Conservation (phyloP, 2,113 vertebrate genomes). For the Eulacestoma nigropectus region DNA sequence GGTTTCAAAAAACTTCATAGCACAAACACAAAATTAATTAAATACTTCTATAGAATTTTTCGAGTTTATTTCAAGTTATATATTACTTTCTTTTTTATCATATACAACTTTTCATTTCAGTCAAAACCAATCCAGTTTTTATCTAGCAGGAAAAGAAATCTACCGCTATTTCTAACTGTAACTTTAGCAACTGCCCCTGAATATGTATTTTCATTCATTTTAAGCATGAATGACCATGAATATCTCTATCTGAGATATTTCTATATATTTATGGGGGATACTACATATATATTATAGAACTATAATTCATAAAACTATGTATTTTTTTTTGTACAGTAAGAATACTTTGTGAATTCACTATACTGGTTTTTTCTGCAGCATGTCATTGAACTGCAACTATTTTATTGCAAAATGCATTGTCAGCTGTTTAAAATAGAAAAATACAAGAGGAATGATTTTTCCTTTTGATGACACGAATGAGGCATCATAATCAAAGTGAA, state of each 20-base stretch:
- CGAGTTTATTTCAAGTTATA: neutral
- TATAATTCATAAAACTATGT: neutral
- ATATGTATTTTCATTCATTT: conserved; percentile 2
- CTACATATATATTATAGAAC: no score
- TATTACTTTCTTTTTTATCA: neutral
- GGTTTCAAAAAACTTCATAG: neutral
- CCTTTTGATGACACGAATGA: conserved; percentile 35
- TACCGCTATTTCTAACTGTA: neutral
- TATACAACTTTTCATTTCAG: neutral
- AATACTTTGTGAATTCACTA: neutral
- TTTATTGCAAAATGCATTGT: conserved; percentile 29
- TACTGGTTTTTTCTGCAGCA: neutral
- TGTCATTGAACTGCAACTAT: conserved; percentile 17
- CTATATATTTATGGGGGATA: neutral
- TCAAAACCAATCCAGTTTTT: neutral
- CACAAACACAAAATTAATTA: neutral
- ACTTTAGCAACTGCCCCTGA: neutral
- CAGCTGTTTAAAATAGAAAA: neutral
- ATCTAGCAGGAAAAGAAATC: neutral
- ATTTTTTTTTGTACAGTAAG: neutral
- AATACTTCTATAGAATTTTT: neutral
- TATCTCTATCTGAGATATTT: neutral
- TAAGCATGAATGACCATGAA: neutral
- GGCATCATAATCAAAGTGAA: conserved; percentile 34
- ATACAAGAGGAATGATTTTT: neutral